A percentile compares a stretch with the other conserved stretches of the same genome.
Evolutionary conservation across 2,888 invertebrate species (phyloP).

Genomic region (Caenorhabditis parvicauda): DNA sequence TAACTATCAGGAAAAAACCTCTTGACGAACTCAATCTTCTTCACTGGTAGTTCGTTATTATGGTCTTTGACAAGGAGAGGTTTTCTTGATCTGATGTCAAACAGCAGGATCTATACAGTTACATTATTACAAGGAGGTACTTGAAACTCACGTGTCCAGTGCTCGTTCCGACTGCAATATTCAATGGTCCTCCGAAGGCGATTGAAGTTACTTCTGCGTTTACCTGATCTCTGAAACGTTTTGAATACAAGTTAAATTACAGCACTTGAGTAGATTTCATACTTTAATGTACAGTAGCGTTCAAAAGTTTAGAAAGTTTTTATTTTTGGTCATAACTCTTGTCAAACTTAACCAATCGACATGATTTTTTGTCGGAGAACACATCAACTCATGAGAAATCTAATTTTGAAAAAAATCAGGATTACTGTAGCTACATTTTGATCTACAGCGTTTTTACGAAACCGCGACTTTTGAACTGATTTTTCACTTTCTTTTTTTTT

Average conservation of each 20-base stretch:
- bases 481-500: no score
- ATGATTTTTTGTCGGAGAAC: no score
- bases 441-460: no score
- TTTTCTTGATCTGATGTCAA: conserved; percentile 87
- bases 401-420: no score
- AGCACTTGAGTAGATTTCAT: not conserved
- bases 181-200: conserved; percentile 66
- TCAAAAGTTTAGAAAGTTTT: no score
- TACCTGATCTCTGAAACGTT: conserved; percentile 12
- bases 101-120: conserved; percentile 71
- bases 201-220: conserved; percentile 73
- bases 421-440: no score
- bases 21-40: conserved; percentile 76
- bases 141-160: conserved; percentile 78
- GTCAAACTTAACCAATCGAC: no score
- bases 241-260: not conserved
- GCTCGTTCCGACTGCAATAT: conserved; percentile 82
- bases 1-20: conserved; percentile 9
- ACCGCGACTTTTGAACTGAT: no score
- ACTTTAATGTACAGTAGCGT: not conserved
- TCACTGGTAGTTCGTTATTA: conserved; percentile 87
- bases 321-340: no score
- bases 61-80: conserved; percentile 90
- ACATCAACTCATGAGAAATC: no score
- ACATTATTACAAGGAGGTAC: not conserved